A percentile compares a stretch with the other conserved stretches of the same genome.
These are phyloP conservation scores for Drosophila barbarae DNA, from an alignment of 2,888 invertebrate genomes.

Conservation along the genomic window DNA sequence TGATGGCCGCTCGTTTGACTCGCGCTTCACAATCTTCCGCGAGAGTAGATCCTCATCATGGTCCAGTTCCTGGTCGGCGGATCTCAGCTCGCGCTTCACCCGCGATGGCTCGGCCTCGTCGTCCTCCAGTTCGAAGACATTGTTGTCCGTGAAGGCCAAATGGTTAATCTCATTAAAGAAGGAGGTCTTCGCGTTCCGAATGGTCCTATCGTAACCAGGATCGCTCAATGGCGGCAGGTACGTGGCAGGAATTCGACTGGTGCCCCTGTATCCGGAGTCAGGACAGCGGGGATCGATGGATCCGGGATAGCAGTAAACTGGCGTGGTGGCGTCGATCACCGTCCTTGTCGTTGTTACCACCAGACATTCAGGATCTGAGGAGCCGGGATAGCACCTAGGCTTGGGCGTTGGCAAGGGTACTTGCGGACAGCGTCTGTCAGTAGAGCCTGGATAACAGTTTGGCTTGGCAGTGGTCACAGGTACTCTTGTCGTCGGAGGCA, in stretches of 20 bases:
- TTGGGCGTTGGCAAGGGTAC: neutral
- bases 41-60: slow-evolving; percentile 60
- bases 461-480: slow-evolving; percentile 11
- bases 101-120: slow-evolving; percentile 49
- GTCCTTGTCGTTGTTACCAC: slow-evolving; percentile 70
- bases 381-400: slow-evolving; percentile 51
- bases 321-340: slow-evolving; percentile 55
- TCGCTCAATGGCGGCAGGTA: slow-evolving; percentile 74
- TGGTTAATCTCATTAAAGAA: slow-evolving; percentile 75
- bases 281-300: slow-evolving; percentile 78
- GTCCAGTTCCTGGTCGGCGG: slow-evolving; percentile 28
- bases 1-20: slow-evolving; percentile 49
- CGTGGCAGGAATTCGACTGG: slow-evolving; percentile 73
- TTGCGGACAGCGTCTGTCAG: neutral
- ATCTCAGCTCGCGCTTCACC: slow-evolving; percentile 51
- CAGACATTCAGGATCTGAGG: slow-evolving; percentile 33
- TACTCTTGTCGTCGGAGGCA: slow-evolving; percentile 6
- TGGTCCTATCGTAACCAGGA: slow-evolving; percentile 67
- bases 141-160: slow-evolving; percentile 66
- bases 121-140: slow-evolving; percentile 66
- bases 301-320: slow-evolving; percentile 76
- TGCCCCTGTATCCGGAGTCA: slow-evolving; percentile 65
- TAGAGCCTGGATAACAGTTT: neutral
- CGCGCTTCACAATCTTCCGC: slow-evolving; percentile 68
- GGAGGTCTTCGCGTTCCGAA: slow-evolving; percentile 60